A percentile compares a stretch with the other conserved stretches of the same genome.
phyloP scores from a whole-genome alignment of 2,888 invertebrate species.

The Synergus japonicus region DNA sequence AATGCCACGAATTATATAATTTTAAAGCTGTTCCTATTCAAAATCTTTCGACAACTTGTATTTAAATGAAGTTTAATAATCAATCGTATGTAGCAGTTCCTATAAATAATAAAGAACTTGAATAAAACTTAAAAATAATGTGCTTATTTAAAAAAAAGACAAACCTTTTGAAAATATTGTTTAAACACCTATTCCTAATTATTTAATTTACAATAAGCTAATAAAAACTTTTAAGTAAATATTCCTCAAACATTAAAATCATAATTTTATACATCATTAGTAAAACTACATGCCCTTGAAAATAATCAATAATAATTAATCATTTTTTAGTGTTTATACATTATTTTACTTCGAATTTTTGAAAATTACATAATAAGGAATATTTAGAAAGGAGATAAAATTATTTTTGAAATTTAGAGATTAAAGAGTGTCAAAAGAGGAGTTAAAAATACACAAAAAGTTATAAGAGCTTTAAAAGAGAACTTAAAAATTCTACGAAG shows the following conservation, averaged over 20 bases:
- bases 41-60: not conserved
- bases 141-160: not conserved
- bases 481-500: too few species aligned
- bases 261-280: not conserved
- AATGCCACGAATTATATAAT: not conserved
- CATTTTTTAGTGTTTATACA: too few species aligned
- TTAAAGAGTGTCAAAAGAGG: too few species aligned
- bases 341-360: not conserved
- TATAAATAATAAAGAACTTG: constrained; percentile 5
- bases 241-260: not conserved
- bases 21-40: not conserved
- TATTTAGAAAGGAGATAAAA: not conserved
- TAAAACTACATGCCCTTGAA: not conserved
- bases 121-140: not conserved
- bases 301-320: not conserved
- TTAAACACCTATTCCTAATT: not conserved
- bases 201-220: not conserved
- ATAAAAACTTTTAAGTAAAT: not conserved
- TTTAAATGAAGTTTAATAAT: constrained; percentile 1
- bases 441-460: too few species aligned
- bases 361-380: not conserved
- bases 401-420: too few species aligned
- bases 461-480: too few species aligned
- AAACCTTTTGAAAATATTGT: not conserved
- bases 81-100: not conserved